Conservation (phyloP, 2,113 vertebrate species). For the Tupaia chinensis region DNA sequence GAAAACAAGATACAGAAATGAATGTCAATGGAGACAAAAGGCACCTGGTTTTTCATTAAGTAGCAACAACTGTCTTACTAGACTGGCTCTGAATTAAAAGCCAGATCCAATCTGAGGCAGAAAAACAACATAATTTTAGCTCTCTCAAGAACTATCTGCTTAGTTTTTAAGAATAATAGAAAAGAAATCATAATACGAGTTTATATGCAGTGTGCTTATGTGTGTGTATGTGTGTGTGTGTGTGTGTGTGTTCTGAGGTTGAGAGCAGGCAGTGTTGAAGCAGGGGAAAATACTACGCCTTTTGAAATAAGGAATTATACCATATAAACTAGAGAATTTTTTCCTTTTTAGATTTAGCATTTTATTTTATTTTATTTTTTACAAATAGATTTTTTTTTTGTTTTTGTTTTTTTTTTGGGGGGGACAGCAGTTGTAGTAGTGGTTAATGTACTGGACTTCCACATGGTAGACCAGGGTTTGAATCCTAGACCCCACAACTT, state of each 20-base stretch:
- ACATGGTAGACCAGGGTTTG: too few relatives aligned
- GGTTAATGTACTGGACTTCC: too few relatives aligned
- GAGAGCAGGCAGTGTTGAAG: neutral
- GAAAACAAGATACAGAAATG: constrained; percentile 15
- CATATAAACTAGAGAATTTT: neutral
- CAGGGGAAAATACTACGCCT: neutral
- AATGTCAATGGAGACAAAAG: constrained; percentile 14
- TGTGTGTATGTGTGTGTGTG: neutral
- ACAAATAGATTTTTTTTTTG: too few relatives aligned
- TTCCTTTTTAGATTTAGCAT: neutral
- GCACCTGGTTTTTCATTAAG: constrained; percentile 39
- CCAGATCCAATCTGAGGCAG: constrained; percentile 49
- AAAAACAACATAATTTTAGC: neutral
- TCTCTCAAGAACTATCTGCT: constrained; percentile 4
- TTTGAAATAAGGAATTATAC: neutral
- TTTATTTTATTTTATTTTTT: neutral
- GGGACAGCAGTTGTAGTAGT: too few relatives aligned
- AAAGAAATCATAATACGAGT: neutral
- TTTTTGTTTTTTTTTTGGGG: too few relatives aligned
- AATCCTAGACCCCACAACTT: too few relatives aligned
- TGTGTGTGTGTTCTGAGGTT: neutral
- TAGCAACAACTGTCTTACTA: neutral
- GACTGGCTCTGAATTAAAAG: neutral
- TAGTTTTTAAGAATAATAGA: neutral
- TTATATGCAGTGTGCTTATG: neutral